Conservation (phyloP, 2,888 invertebrate genomes). For the Hyposoter dolosus region DNA sequence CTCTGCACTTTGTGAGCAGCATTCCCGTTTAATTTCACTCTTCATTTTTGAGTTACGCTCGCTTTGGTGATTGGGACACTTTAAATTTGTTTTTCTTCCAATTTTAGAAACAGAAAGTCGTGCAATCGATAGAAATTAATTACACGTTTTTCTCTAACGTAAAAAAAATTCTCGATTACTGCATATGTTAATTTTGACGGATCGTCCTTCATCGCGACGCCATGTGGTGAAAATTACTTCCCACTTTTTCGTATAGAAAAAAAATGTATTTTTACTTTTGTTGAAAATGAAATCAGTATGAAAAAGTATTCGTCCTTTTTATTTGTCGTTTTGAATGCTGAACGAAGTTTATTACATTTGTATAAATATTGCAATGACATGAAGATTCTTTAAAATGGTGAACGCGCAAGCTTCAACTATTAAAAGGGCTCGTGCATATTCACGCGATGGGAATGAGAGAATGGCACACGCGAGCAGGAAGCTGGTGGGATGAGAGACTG, state of each 20-base stretch:
- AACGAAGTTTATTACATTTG: background rate
- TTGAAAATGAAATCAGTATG: background rate
- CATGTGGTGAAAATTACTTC: background rate
- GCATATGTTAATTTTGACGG: too few relatives aligned
- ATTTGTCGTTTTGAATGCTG: background rate
- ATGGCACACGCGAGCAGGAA: background rate
- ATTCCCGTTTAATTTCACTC: background rate
- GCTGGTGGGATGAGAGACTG: background rate
- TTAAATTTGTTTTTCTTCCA: too few relatives aligned
- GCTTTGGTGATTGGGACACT: background rate
- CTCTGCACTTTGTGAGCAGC: background rate
- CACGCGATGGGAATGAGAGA: constrained; percentile 1
- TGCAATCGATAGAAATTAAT: too few relatives aligned
- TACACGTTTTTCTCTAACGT: too few relatives aligned
- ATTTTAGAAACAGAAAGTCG: too few relatives aligned
- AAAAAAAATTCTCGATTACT: too few relatives aligned
- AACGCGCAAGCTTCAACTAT: background rate
- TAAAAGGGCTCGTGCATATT: constrained; percentile 34
- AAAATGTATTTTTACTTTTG: background rate
- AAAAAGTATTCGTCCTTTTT: background rate
- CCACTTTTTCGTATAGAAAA: background rate
- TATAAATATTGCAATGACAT: background rate
- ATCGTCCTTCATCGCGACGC: too few relatives aligned
- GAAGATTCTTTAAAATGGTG: background rate
- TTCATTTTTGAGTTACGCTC: background rate